Evolutionary conservation across 2,113 vertebrate genomes (phyloP).

Genomic region (Calonectris borealis): DNA sequence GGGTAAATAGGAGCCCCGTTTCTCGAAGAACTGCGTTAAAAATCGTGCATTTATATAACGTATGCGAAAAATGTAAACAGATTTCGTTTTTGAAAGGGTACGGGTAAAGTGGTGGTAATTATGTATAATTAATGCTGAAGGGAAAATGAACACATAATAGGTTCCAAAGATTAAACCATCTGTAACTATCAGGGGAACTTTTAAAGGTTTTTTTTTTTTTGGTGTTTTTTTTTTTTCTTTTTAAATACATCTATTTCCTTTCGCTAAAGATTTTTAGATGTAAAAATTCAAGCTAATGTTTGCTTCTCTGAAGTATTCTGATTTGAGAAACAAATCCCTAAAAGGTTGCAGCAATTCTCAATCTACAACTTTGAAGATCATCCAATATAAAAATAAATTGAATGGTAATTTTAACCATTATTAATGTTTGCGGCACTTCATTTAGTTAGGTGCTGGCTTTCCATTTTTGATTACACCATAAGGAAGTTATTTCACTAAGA

Average conservation of each 20-base stretch:
- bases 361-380: background rate
- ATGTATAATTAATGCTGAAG: constrained; percentile 78
- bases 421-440: constrained; percentile 9
- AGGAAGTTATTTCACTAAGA: constrained; percentile 42
- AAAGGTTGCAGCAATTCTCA: background rate
- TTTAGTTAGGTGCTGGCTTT: constrained; percentile 22
- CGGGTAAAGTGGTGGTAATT: constrained; percentile 68
- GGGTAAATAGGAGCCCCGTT: background rate
- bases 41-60: background rate
- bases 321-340: background rate
- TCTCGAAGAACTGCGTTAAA: background rate
- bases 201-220: constrained; percentile 38
- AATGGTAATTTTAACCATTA: constrained; percentile 17
- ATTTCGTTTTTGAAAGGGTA: constrained; percentile 63
- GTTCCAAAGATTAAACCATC: constrained; percentile 76
- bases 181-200: constrained; percentile 72
- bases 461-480: constrained; percentile 45
- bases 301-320: background rate
- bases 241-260: background rate
- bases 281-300: background rate
- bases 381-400: constrained; percentile 29
- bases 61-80: constrained; percentile 58
- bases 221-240: background rate
- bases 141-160: constrained; percentile 72
- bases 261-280: constrained; percentile 20